phyloP scores from a whole-genome alignment of 2,888 invertebrate species.

The Machimus rusticus region DNA sequence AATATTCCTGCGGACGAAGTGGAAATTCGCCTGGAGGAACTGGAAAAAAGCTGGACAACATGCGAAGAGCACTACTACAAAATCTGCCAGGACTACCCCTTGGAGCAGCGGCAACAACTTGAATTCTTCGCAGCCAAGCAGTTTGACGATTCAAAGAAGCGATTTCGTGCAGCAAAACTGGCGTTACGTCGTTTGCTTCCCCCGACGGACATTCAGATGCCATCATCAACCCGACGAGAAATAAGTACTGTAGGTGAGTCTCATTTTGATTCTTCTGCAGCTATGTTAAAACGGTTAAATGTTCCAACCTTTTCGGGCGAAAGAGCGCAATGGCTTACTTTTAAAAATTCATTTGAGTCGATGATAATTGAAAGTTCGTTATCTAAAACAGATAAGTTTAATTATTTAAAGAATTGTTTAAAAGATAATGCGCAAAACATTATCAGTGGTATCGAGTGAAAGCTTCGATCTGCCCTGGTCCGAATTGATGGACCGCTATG shows the following conservation, averaged over 20 bases:
- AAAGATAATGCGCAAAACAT: background rate
- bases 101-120: background rate
- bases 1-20: background rate
- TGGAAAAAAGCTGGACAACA: background rate
- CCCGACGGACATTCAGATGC: background rate
- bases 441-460: background rate
- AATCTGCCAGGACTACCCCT: background rate
- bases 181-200: background rate
- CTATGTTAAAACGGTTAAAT: too few relatives aligned
- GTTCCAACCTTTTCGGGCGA: too few relatives aligned
- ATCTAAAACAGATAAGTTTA: background rate
- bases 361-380: background rate
- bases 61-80: background rate
- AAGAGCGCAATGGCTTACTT: too few relatives aligned
- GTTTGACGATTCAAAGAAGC: background rate
- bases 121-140: background rate
- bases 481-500: background rate
- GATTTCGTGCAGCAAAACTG: background rate
- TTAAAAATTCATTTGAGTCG: background rate
- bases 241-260: background rate
- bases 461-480: background rate
- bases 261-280: background rate
- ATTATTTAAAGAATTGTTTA: background rate
- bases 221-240: background rate
- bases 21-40: background rate